Evolutionary conservation across 2,797 vertebrate species (phyloP).

Genomic region (Brachymystax lenok): DNA sequence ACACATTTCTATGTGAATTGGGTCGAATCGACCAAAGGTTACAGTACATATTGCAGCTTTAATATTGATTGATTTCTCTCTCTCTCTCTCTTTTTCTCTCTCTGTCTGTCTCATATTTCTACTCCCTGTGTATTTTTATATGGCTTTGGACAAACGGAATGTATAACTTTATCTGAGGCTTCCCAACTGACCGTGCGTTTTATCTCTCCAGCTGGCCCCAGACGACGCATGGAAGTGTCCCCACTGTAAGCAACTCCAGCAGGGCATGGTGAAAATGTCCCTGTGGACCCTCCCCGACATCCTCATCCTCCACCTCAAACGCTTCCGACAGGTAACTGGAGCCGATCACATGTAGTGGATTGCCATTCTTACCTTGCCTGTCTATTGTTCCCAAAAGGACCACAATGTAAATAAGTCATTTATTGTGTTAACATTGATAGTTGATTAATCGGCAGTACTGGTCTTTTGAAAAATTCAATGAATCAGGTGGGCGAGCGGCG

Average conservation of each 20-base stretch:
- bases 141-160: too few relatives aligned
- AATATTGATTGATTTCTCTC: too few relatives aligned
- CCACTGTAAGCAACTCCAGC: constrained; percentile 89
- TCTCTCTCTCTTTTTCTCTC: too few relatives aligned
- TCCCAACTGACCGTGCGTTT: neutral
- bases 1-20: too few relatives aligned
- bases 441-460: too few relatives aligned
- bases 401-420: neutral
- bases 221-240: constrained; percentile 93
- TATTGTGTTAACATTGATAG: too few relatives aligned
- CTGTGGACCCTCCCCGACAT: constrained; percentile 94
- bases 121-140: too few relatives aligned
- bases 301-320: constrained; percentile 92
- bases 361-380: neutral
- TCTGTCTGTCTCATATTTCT: too few relatives aligned
- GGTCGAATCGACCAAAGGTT: too few relatives aligned
- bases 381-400: neutral
- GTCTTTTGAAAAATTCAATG: neutral
- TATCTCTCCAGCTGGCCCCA: constrained; percentile 82
- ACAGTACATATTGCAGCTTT: too few relatives aligned
- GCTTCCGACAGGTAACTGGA: constrained; percentile 80
- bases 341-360: neutral
- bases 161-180: neutral
- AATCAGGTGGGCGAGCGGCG: constrained; percentile 80
- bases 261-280: constrained; percentile 91